phyloP scores from a whole-genome alignment of 2,113 vertebrate genomes.

The Anarrhichthys ocellatus region DNA sequence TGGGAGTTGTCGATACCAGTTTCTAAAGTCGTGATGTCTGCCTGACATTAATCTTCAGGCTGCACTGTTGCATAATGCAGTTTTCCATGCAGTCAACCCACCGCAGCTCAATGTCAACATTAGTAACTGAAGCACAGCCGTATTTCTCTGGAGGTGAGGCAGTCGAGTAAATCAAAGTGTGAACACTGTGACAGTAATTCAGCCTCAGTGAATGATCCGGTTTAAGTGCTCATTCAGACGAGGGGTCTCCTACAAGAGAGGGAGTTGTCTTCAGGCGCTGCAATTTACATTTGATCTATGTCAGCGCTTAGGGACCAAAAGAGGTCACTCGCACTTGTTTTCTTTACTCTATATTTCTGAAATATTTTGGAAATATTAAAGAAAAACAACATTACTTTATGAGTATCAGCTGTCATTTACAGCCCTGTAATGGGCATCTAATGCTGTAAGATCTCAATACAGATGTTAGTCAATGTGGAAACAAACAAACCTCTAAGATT shows the following conservation, averaged over 20 bases:
- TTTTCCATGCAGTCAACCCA: conserved; percentile 8
- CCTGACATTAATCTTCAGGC: not conserved
- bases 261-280: conserved; percentile 30
- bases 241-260: conserved; percentile 40
- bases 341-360: not conserved
- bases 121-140: conserved; percentile 11
- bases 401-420: conserved; percentile 8
- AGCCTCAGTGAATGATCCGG: conserved; percentile 21
- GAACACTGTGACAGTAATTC: conserved; percentile 42
- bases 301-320: conserved; percentile 24
- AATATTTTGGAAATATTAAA: not conserved
- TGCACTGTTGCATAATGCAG: not conserved
- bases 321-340: not conserved
- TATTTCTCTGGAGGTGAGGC: conserved; percentile 38
- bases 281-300: conserved; percentile 50
- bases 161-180: conserved; percentile 32
- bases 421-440: no score
- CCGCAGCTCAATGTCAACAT: not conserved
- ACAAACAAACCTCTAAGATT: not conserved
- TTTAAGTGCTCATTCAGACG: conserved; percentile 36
- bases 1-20: not conserved
- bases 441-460: not conserved
- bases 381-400: not conserved
- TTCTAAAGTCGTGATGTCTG: not conserved
- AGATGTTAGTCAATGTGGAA: not conserved